A percentile compares a stretch with the other conserved stretches of the same genome.
phyloP scores from a whole-genome alignment of 2,888 invertebrate genomes.

The Pyrrhia umbra region DNA sequence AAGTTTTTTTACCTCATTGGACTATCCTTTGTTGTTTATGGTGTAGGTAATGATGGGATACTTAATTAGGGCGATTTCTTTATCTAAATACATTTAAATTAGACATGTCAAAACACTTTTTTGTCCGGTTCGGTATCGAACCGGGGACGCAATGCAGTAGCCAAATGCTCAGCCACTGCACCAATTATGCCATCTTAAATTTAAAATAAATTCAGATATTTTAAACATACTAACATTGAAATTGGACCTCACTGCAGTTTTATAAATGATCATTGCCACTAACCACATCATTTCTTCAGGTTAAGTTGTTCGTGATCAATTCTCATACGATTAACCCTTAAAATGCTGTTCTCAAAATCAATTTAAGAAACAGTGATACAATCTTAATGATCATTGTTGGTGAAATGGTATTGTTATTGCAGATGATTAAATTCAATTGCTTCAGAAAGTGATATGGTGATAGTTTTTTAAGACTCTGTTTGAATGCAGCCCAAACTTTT shows the following conservation, averaged over 20 bases:
- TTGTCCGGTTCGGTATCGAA: too few relatives aligned
- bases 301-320: slow-evolving; percentile 46
- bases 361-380: slow-evolving; percentile 51
- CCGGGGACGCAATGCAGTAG: too few relatives aligned
- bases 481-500: too few relatives aligned
- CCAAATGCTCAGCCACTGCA: too few relatives aligned
- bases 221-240: background rate
- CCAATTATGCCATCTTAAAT: background rate
- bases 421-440: slow-evolving; percentile 30
- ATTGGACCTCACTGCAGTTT: slow-evolving; percentile 11
- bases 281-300: slow-evolving; percentile 16
- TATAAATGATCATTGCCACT: slow-evolving; percentile 11
- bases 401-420: slow-evolving; percentile 22
- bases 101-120: too few relatives aligned
- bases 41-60: background rate
- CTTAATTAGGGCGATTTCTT: background rate
- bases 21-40: too few relatives aligned
- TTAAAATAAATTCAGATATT: background rate
- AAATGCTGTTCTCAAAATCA: slow-evolving; percentile 40
- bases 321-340: slow-evolving; percentile 39
- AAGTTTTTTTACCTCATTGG: too few relatives aligned
- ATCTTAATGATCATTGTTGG: slow-evolving; percentile 49
- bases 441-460: slow-evolving; percentile 14
- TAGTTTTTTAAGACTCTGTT: too few relatives aligned
- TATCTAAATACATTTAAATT: too few relatives aligned